Evolutionary conservation across 2,797 vertebrate species (phyloP).

Genomic region (Sebastes diaconus): DNA sequence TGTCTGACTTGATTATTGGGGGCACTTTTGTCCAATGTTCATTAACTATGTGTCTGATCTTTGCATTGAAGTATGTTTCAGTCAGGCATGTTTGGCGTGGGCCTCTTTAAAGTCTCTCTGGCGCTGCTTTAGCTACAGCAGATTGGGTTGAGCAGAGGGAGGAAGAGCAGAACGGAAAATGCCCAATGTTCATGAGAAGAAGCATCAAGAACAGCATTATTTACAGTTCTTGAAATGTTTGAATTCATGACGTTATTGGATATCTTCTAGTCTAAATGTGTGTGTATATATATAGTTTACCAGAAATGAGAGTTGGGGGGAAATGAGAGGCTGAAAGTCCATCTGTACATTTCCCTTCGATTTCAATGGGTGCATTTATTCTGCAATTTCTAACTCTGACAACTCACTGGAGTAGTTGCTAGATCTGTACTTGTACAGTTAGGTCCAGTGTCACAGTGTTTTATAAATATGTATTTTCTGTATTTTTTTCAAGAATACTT

Average conservation of each 20-base stretch:
- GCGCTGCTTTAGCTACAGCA: constrained; percentile 38
- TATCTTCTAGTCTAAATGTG: constrained; percentile 13
- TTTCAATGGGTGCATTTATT: constrained; percentile 59
- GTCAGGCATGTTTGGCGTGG: not conserved
- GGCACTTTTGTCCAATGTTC: constrained; percentile 13
- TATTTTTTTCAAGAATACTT: constrained; percentile 81
- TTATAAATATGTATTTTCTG: constrained; percentile 81
- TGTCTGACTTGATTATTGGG: constrained; percentile 16
- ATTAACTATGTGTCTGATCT: constrained; percentile 13
- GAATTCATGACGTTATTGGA: constrained; percentile 5
- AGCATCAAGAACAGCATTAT: constrained; percentile 35
- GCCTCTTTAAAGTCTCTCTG: constrained; percentile 8
- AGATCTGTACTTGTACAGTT: constrained; percentile 73
- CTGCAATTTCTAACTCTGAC: constrained; percentile 55
- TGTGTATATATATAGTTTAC: constrained; percentile 51
- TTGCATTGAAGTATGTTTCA: constrained; percentile 8
- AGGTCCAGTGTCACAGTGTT: constrained; percentile 62
- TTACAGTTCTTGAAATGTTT: constrained; percentile 35
- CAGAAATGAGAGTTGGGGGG: constrained; percentile 21
- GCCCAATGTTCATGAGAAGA: constrained; percentile 1
- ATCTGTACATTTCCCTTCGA: constrained; percentile 41
- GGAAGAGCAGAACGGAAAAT: constrained; percentile 35
- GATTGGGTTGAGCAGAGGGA: constrained; percentile 34
- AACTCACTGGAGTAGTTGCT: constrained; percentile 64
- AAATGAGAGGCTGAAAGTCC: constrained; percentile 40